Evolutionary conservation across 2,797 vertebrate genomes (phyloP), one percentile per base, ranked within the genome.

Genomic region (Yasuhikotakia modesta): DNA sequence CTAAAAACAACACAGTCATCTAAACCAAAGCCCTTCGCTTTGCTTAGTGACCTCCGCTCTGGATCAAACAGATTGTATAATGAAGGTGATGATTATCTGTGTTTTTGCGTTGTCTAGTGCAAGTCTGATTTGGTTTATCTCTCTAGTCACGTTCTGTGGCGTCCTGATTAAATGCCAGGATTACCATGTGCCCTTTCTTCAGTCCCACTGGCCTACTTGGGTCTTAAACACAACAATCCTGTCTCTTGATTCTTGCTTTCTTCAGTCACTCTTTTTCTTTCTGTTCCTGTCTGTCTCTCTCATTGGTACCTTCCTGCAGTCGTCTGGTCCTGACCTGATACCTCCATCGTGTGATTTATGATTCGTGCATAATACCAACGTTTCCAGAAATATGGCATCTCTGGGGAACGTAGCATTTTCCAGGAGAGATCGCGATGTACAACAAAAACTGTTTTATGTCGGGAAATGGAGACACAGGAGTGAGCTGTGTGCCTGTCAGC

Each of bases 111-210:
- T 78, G 81, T 78, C 74, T 24, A 63, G 46, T 77, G 79, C 35
- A 21, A 57, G 73, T 63, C 52, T 55, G 46, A 22, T 48, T 75
- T 61, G 35, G 65, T 67, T 87, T 88, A 86, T 87, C 81, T 88
- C 86, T 84, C 89, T 87, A 84, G 74, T 86, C 89, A 89, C 88
- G 83, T 91, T 76, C 74, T 84, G 48, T 79, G 80, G 83, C 80
- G 70, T 74, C 76, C 87, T 86, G 88, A 89, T 90, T 90, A 92
- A 93, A 93, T 93, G 90, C 84, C 92, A 93, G 86, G 85, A 92
- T 93, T 93, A 90, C 84, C 91, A 92, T 93, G 86, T 91, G 88
- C 90, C 92, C 92, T 92, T 93, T 91, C 82, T 78, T 53, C 46
- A 52, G 68, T 86, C 84, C 81, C 86, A 73, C 76, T 83, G 81